Evolutionary conservation across 1,140 invertebrate species (phyloP), one percentile per base, ranked within the genome.

Genomic region (Formica selysi): DNA sequence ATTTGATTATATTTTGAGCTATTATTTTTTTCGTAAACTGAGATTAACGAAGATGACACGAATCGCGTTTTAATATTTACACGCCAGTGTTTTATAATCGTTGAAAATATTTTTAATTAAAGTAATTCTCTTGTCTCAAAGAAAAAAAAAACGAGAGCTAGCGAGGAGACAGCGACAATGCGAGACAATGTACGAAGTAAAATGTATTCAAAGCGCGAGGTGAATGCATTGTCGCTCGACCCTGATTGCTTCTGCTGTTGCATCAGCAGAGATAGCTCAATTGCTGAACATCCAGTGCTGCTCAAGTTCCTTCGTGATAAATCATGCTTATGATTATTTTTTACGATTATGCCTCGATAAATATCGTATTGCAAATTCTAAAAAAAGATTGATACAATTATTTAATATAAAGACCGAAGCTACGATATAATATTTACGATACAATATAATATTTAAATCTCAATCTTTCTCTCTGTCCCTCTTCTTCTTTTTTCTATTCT

Each of bases 261-360:
- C 65, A 83, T 54, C 76, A 79, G 84, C 89, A 90, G 71, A 91
- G 91, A 92, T 91, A 90, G 87, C 90, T 93, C 92, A 92, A 93
- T 93, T 93, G 92, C 87, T 89, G 67, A 89, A 85, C 90, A 76
- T 74, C 62, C 84, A 91, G 85, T 92, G 91, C 73, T 90, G 22
- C 91, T 92, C 88, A 93, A 92, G 91, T 91, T 88, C 91, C 86
- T 93, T 91, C 86, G 65, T 22, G 85, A 83, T 90, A 91, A 92
- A 86, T 89, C 83, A 68, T 59, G 57, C 59, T 71, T 59, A 81
- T 76, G 83, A 74, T 68, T 32, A 22, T 89, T 76, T 89, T 73
- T 29, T 61, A 41, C 26, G 13, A 44, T 29, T n/a, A 22, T 32
- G 13, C 4, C 5, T 83, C 19, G 26, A 71, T 16, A 29, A 70